Evolutionary conservation across 2,113 vertebrate genomes (phyloP).

Genomic region (Melospiza georgiana): DNA sequence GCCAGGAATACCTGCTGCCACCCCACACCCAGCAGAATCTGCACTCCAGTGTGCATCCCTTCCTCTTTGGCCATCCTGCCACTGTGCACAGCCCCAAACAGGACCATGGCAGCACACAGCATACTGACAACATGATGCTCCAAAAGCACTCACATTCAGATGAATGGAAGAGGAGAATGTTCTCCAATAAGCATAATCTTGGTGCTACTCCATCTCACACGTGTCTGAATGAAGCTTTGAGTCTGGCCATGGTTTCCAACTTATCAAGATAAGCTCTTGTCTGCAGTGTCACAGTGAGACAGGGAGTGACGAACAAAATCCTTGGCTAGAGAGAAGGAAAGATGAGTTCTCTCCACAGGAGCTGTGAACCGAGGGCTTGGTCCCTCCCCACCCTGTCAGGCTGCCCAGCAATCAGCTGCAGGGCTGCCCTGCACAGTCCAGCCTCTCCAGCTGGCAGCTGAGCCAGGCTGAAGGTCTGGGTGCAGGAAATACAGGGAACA

Average conservation of each 20-base stretch:
- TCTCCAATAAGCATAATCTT: not conserved
- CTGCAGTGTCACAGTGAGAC: not conserved
- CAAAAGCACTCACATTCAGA: rapidly evolving
- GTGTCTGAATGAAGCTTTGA: not conserved
- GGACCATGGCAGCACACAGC: not conserved
- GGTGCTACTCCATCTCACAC: not conserved
- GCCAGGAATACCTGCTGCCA: not conserved
- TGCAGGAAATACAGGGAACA: not conserved
- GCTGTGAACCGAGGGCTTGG: rapidly evolving
- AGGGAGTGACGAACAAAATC: not conserved
- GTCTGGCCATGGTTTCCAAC: not conserved
- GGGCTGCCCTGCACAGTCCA: not conserved
- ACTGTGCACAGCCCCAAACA: not conserved
- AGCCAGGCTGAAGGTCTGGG: not conserved
- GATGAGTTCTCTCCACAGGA: not conserved
- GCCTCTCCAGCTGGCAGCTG: not conserved
- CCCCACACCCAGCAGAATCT: not conserved
- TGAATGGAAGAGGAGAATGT: not conserved
- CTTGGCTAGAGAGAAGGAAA: not conserved
- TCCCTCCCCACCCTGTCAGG: not conserved
- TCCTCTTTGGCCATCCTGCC: not conserved
- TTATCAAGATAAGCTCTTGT: not conserved
- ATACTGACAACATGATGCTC: not conserved
- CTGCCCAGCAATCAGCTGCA: not conserved
- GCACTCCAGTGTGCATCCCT: not conserved